These are phyloP conservation scores for Drosophila lowei DNA, from an alignment of 1,140 invertebrate genomes.

Conservation along the genomic window DNA sequence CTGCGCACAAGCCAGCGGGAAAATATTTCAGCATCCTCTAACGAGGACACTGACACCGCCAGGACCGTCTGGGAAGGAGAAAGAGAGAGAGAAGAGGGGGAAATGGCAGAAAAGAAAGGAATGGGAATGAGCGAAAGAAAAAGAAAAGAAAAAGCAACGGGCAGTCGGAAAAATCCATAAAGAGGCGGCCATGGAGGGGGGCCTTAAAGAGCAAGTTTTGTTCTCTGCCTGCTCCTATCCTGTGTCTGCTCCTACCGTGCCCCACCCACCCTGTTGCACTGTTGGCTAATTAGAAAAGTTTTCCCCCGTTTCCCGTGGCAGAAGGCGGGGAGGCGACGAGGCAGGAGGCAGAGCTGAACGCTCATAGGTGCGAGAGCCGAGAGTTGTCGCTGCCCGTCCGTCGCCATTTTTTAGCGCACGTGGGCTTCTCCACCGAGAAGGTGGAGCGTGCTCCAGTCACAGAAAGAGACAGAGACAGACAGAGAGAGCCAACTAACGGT, in stretches of 20 bases:
- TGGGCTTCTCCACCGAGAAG: constrained; percentile 37
- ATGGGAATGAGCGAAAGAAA: constrained; percentile 23
- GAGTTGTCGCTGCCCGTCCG: constrained; percentile 4
- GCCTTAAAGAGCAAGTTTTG: constrained; percentile 44
- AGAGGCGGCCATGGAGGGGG: constrained; percentile 56
- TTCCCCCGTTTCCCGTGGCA: constrained; percentile 27
- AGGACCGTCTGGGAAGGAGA: constrained; percentile 7
- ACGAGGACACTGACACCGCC: constrained; percentile 81
- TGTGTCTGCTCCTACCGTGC: neutral
- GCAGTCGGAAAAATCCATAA: constrained; percentile 71
- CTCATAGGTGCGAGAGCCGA: constrained; percentile 64
- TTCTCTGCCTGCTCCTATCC: constrained; percentile 26
- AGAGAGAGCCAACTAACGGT: constrained; percentile 58
- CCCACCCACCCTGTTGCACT: constrained; percentile 20
- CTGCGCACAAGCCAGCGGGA: constrained; percentile 65
- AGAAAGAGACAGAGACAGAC: too few species aligned
- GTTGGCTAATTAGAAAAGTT: constrained; percentile 75
- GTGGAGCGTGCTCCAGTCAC: constrained; percentile 18
- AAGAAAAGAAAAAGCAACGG: constrained; percentile 30
- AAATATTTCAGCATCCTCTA: constrained; percentile 64
- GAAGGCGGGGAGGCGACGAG: neutral
- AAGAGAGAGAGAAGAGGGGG: constrained; percentile 6
- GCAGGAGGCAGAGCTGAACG: constrained; percentile 34
- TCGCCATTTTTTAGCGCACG: constrained; percentile 77
- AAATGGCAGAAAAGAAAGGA: constrained; percentile 7